Evolutionary conservation across 1,140 invertebrate genomes (phyloP).

Genomic region (Battus philenor): DNA sequence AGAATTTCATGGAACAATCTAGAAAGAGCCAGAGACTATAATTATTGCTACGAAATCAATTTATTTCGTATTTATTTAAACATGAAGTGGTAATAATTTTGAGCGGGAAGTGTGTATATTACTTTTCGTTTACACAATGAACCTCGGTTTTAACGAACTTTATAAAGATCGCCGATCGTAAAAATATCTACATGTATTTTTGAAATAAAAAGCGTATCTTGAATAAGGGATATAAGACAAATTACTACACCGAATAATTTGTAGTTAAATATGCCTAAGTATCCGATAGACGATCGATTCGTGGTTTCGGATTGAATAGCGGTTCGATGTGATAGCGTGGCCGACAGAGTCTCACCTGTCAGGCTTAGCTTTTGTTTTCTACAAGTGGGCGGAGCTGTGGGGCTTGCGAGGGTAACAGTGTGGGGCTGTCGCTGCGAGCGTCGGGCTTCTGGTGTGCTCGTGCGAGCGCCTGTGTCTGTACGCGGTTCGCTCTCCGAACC

Average conservation of each 20-base stretch:
- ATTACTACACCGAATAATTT: too few relatives aligned
- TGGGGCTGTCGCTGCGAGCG: slow-evolving; percentile 14
- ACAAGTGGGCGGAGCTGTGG: slow-evolving; percentile 64
- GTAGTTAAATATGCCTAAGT: neutral
- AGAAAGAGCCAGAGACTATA: too few relatives aligned
- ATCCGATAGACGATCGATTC: slow-evolving; percentile 24
- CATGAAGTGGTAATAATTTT: too few relatives aligned
- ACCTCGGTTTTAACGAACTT: too few relatives aligned
- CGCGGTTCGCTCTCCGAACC: slow-evolving; percentile 25
- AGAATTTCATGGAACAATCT: too few relatives aligned
- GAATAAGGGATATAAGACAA: neutral
- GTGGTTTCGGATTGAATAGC: slow-evolving; percentile 22
- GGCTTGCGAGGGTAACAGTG: slow-evolving; percentile 51
- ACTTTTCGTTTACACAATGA: too few relatives aligned
- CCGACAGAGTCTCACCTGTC: slow-evolving; percentile 77
- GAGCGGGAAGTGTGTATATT: too few relatives aligned
- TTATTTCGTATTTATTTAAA: too few relatives aligned
- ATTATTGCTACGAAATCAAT: too few relatives aligned
- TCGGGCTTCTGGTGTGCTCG: neutral
- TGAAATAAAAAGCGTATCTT: too few relatives aligned
- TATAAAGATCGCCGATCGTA: too few relatives aligned
- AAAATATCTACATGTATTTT: too few relatives aligned
- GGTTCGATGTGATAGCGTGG: slow-evolving; percentile 53
- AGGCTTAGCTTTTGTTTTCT: slow-evolving; percentile 75
- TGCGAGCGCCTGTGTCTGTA: slow-evolving; percentile 15